Evolutionary conservation across 1,140 invertebrate genomes (phyloP), one percentile per base, ranked within the genome.

Genomic region (Penaeus indicus): DNA sequence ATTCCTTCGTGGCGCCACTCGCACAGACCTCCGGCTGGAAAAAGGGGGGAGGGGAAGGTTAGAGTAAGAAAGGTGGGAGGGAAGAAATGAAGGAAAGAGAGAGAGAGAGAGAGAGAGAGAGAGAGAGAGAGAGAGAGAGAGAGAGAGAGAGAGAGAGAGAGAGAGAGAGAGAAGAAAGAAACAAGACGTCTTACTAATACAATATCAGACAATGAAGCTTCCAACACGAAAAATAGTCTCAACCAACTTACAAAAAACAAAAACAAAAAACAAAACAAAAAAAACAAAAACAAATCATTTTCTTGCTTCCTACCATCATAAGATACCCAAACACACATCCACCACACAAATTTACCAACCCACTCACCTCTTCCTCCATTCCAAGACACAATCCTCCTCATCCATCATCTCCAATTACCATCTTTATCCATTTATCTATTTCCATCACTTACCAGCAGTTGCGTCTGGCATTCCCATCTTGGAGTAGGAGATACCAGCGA

Each of bases 401-500:
- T 38, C 38, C 38, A 32, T 2, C 42, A 42, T 47, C n/a, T 0
- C 47, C 27, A 38, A 42, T 42, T 19, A 16, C 21, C 21, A 54
- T n/a, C 11, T 54, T 54, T 27, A 3, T 16, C 32, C 42, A 83
- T n/a, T 21, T 1, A 0, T 27, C 13, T 25, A 62, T 13, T 10
- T 16, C 21, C 4, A 60, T 60, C 22, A 38, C 89, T 92, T 92
- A 96, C 95, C 94, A n/a, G 95, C 96, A 5, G 95, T 97, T 0
- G 97, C 96, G 90, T 95, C 95, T 1, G 96, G 95, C 61, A 54
- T 96, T 67, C 96, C 96, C 77, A 96, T 95, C 3, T 94, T 93
- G 91, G 96, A 96, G 91, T 95, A 96, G 0, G 94, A 94, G 0
- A 98, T 95, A 7, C 97, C 97, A 22, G 97, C 97, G 92, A 95